Base-by-base conservation (phyloP, 2,888 invertebrate genomes). In the Macaria notata region DNA sequence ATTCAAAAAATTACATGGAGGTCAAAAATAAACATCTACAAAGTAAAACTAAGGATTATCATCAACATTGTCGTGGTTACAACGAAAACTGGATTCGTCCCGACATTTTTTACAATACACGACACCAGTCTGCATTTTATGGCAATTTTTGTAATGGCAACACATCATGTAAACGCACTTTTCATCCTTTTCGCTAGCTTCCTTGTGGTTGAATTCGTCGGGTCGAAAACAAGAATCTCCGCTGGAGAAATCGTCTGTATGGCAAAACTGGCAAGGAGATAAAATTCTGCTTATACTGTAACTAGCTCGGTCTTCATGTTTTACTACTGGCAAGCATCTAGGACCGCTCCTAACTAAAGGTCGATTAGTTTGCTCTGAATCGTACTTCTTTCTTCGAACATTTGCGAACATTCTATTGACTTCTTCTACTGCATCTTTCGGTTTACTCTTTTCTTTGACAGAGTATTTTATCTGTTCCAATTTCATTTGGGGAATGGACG, bases 401-500 rank as follows among this genome's bases (percentile, higher is more conserved):
- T 76, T 87, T 0, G 88, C 89, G 66, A 88, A 90, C 82, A 89
- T 84, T 72, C 89, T 78, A 30, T 89, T 87, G 0, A 88, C 87
- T 73, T 90, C 89, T 63, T 88, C 84, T 1, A 88, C 79, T 0
- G 84, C 75, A 43, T 89, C 86, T 79, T 84, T 88, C 0, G 86
- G 81, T 68, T 73, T 82, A 0, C 72, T 72, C 58, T 83, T 86
- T 9, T 80, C 83, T 72, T 81, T 88, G 2, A 86, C 60, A 3
- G 78, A 78, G 31, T 85, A 71, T 56, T 84, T 88, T 0, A 87
- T 56, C 61, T 88, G 86, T 39, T 90, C 89, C n/a, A 86, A 61
- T 58, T 88, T 88, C 88, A 88, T 89, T 75, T 84, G 88, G 0
- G 90, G 89, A 56, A 88, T 83, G 0, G 90, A 90, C 1, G 83